These are phyloP conservation scores for Leptinotarsa lineolata DNA, from an alignment of 1,140 invertebrate genomes.

Conservation along the genomic window DNA sequence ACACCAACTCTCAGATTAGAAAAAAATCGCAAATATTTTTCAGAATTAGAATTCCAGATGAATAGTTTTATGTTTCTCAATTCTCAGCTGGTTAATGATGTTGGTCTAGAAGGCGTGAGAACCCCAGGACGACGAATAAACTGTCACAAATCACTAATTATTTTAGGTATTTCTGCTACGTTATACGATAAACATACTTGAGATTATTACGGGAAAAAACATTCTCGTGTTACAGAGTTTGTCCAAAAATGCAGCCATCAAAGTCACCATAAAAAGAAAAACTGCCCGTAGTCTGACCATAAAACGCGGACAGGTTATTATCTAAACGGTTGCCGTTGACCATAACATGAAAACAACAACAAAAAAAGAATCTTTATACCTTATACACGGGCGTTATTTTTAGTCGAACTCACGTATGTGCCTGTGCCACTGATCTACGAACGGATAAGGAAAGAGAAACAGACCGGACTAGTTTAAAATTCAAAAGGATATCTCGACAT, in stretches of 20 bases:
- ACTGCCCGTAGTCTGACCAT: conserved; percentile 16
- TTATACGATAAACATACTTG: no score
- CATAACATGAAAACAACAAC: conserved; percentile 21
- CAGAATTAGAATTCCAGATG: no score
- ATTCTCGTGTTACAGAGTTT: background rate
- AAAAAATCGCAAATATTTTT: no score
- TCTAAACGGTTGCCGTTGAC: conserved; percentile 17
- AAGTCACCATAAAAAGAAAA: conserved; percentile 17
- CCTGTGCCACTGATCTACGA: conserved; percentile 24
- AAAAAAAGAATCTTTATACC: conserved; percentile 5
- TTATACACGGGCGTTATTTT: conserved; percentile 20
- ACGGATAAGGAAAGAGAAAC: conserved; percentile 24
- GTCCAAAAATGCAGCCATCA: conserved; percentile 5
- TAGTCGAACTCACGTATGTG: conserved; percentile 9
- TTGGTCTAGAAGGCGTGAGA: no score
- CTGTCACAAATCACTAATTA: no score
- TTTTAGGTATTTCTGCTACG: no score
- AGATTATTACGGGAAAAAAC: background rate
- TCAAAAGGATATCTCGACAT: conserved; percentile 30
- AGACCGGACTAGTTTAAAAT: conserved; percentile 28
- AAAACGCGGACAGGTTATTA: conserved; percentile 27
- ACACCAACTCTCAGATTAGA: no score
- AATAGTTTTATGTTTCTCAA: no score
- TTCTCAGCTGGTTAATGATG: no score
- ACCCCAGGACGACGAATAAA: no score